Conservation (phyloP, 1,140 invertebrate species). For the Pseudomyrmex pallidus region DNA sequence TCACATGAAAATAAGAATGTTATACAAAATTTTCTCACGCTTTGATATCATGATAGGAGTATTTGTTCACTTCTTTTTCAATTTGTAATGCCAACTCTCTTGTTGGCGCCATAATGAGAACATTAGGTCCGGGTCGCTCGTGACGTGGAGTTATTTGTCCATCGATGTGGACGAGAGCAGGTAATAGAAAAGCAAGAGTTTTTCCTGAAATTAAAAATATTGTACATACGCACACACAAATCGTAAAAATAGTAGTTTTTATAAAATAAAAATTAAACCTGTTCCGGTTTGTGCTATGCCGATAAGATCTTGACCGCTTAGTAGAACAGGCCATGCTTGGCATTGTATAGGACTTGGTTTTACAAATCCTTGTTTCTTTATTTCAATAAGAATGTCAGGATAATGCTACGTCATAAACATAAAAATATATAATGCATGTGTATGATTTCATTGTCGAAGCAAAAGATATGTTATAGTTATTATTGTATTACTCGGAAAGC, state of each 20-base stretch:
- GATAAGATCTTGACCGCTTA: slow-evolving; percentile 95
- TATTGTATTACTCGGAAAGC: slow-evolving; percentile 87
- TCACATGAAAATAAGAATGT: background rate
- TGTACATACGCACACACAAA: background rate
- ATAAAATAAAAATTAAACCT: slow-evolving; percentile 83
- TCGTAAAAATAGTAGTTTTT: background rate
- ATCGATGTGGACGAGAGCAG: slow-evolving; percentile 95
- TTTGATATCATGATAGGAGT: slow-evolving; percentile 92
- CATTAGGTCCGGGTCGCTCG: slow-evolving; percentile 92
- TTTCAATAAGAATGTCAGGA: slow-evolving; percentile 93
- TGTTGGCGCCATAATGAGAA: slow-evolving; percentile 95
- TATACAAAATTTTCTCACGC: slow-evolving; percentile 86
- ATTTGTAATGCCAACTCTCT: slow-evolving; percentile 96
- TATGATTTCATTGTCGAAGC: background rate
- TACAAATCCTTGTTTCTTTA: slow-evolving; percentile 92
- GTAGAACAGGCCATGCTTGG: slow-evolving; percentile 95
- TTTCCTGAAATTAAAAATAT: slow-evolving; percentile 86
- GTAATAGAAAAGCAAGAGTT: slow-evolving; percentile 95
- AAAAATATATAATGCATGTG: slow-evolving; percentile 1
- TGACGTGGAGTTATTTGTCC: slow-evolving; percentile 89
- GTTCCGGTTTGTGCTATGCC: slow-evolving; percentile 97
- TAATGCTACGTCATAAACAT: slow-evolving; percentile 85
- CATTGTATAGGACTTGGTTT: slow-evolving; percentile 96
- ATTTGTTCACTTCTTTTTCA: slow-evolving; percentile 94
- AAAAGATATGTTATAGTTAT: background rate